A percentile compares a stretch with the other conserved stretches of the same genome.
Evolutionary conservation across 2,888 invertebrate species (phyloP).

Genomic region (Arctia plantaginis): DNA sequence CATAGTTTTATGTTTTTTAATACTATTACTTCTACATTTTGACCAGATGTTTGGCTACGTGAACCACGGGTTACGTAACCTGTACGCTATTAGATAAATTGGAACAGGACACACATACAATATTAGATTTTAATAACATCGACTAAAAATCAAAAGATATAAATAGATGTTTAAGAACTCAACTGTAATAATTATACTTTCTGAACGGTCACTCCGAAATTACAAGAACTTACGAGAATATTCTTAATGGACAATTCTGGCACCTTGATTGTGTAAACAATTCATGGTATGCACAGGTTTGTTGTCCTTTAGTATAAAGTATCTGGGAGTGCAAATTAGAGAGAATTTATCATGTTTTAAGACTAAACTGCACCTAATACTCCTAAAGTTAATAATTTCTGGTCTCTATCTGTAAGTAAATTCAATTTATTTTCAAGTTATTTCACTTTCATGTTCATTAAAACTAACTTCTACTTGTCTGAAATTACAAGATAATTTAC

Average conservation of each 20-base stretch:
- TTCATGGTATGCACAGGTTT: background rate
- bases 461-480: no score
- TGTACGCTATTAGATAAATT: background rate
- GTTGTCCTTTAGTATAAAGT: background rate
- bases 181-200: no score
- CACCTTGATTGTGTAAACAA: background rate
- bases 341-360: background rate
- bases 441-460: no score
- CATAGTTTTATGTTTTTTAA: no score
- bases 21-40: no score
- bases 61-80: background rate
- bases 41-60: background rate
- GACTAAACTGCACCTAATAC: no score
- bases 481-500: no score
- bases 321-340: background rate
- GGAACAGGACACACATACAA: background rate
- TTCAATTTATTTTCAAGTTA: no score
- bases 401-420: background rate
- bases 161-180: background rate
- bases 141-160: background rate
- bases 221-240: background rate
- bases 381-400: background rate
- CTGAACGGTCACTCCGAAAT: background rate
- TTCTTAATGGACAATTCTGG: background rate
- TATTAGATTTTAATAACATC: background rate